Evolutionary conservation across 1,140 invertebrate genomes (phyloP), one percentile per base, ranked within the genome.

Genomic region (Ericerus pela): DNA sequence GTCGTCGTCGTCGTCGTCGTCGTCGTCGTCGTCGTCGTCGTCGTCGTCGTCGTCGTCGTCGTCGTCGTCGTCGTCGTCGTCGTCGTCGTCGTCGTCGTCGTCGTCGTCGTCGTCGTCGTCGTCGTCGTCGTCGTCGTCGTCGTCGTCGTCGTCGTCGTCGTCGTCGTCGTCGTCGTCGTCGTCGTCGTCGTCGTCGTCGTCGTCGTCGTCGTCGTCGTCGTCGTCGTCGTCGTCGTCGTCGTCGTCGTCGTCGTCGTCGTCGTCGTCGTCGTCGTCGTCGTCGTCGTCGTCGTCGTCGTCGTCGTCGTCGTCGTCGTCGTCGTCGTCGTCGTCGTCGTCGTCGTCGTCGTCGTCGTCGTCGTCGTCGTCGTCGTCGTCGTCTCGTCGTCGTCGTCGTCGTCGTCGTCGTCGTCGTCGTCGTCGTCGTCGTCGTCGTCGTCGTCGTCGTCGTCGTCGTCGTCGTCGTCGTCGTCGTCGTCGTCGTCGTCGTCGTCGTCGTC

Each of bases 81-180:
- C 18, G 51, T 27, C n/a, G 52, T 55, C 16, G 43, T 56, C 10
- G 51, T 54, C 16, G 18, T 27, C 58, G 36, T 20, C 58, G 12
- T 58, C 51, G 4, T 54, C 30, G 22, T 20, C 18, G 30, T 30
- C 64, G 62, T 60, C 55, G 58, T 63, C 30, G 64, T 63, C 64
- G 41, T 64, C 37, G 65, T 63, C 51, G 59, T 65, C 58, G 63
- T 62, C 54, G 65, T 66, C 55, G 58, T 58, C 16, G 62, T 64
- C 30, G 59, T 58, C 27, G 63, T 59, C 16, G 52, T 56, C 33
- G 64, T 51, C 60, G 64, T 51, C 60, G 63, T 33, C 57, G 63
- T 28, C 54, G 59, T 22, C 37, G 53, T 11, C 58, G 54, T 52
- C 6, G 54, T 51, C 14, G 54, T 51, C 14, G 54, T 51, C 14